phyloP scores from a whole-genome alignment of 1,140 invertebrate genomes.

The Oncopeltus fasciatus region DNA sequence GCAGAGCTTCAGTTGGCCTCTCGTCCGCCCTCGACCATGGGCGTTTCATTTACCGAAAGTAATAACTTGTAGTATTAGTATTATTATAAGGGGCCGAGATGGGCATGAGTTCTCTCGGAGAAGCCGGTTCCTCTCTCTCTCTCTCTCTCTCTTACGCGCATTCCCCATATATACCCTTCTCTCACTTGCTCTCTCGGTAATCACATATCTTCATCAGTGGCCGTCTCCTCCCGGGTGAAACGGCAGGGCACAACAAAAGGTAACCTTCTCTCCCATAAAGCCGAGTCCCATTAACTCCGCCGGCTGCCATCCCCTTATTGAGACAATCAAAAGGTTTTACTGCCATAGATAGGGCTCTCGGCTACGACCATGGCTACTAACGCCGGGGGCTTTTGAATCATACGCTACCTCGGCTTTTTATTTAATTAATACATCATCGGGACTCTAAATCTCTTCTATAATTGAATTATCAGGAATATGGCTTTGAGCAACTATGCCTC shows the following conservation, averaged over 20 bases:
- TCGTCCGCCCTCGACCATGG: no score
- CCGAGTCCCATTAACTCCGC: background rate
- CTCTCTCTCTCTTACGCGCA: no score
- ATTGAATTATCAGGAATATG: no score
- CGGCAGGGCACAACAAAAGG: background rate
- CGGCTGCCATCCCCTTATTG: background rate
- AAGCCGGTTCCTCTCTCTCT: no score
- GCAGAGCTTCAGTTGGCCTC: no score
- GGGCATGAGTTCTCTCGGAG: background rate
- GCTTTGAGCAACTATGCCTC: no score
- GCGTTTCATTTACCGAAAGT: background rate
- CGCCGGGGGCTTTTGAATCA: no score
- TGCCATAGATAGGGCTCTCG: background rate
- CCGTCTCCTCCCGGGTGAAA: no score
- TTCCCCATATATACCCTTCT: no score
- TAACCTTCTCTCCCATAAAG: background rate
- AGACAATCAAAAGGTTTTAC: conserved; percentile 4
- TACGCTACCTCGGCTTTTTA: no score
- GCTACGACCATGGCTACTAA: background rate
- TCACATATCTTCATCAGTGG: background rate
- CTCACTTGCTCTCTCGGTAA: background rate
- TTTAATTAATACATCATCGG: no score
- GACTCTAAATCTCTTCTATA: no score
- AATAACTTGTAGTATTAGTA: background rate
- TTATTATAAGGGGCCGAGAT: background rate